Evolutionary conservation across 2,888 invertebrate species (phyloP), one percentile per base, ranked within the genome.

Genomic region (Euzetes globulus): DNA sequence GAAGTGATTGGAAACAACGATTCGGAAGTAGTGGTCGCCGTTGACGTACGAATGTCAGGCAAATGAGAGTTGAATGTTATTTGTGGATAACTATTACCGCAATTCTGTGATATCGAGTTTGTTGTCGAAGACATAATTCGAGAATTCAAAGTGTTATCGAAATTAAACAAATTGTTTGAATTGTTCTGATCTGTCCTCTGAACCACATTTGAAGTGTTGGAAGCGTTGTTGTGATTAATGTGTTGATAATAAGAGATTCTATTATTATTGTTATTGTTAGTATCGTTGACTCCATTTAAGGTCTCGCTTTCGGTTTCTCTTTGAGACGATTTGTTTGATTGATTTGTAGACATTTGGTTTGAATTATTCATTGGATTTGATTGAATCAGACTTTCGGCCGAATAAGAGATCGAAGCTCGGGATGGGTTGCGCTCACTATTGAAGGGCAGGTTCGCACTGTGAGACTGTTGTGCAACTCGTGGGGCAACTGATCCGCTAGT

Each of bases 331-430:
- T 65, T 65, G 41, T 41, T 65, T n/a, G n/a, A n/a, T n/a, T n/a
- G n/a, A n/a, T n/a, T n/a, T n/a, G n/a, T n/a, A 2, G 65, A 1
- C 41, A 65, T 41, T 65, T 4, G 65, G 13, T 65, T 65, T 19
- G 65, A 65, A 41, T 6, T 65, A 65, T 65, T 65, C 41, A 65
- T 41, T 37, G 65, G 13, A 65, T 65, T 65, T 2, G 65, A 65
- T 41, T 65, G 65, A 41, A 65, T 65, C 9, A 65, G 65, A 65
- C 65, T 65, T 41, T 65, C 65, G 19, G 65, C 65, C 41, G 65
- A 65, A 27, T 65, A 65, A 4, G 37, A 41, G 41, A 65, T 37
- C 19, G 65, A 41, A 37, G 65, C 65, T 7, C 65, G 65, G 6
- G 65, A 65, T 41, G 65, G 33, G 41, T 33, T 65, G 13, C 65